A percentile compares a stretch with the other conserved stretches of the same genome.
Conservation (phyloP, 2,113 vertebrate species). For the Etia nguti region DNA sequence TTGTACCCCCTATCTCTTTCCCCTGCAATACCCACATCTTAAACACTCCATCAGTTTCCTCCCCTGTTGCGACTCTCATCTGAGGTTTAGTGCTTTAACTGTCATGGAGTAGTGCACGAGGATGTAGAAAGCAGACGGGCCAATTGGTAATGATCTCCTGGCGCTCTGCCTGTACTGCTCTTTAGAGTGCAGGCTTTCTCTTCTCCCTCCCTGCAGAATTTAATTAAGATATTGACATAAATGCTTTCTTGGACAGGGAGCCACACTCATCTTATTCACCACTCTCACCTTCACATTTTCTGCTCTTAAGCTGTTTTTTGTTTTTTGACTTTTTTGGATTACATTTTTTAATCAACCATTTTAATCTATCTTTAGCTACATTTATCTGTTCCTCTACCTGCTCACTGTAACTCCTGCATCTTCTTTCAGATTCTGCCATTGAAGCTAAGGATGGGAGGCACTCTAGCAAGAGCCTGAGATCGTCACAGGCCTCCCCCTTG, state of each 20-base stretch:
- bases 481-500: slow-evolving; percentile 28
- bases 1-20: slow-evolving; percentile 9
- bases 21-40: slow-evolving; percentile 20
- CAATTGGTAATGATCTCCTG: slow-evolving; percentile 66
- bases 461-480: slow-evolving; percentile 15
- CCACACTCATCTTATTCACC: slow-evolving; percentile 22
- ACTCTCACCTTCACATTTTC: slow-evolving; percentile 1
- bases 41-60: slow-evolving; percentile 26
- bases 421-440: slow-evolving; percentile 26
- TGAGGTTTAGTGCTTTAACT: slow-evolving; percentile 56
- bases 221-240: slow-evolving; percentile 69
- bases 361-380: background rate
- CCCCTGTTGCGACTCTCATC: slow-evolving; percentile 9
- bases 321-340: background rate
- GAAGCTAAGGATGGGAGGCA: slow-evolving; percentile 32
- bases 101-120: slow-evolving; percentile 45
- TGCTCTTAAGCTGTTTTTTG: slow-evolving; percentile 2
- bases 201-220: slow-evolving; percentile 46
- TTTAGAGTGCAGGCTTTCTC: slow-evolving; percentile 55
- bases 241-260: slow-evolving; percentile 50
- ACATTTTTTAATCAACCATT: background rate
- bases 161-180: slow-evolving; percentile 55
- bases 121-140: slow-evolving; percentile 46
- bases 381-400: background rate
- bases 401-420: background rate